Percentiles rank a stretch among this genome's conserved stretches.
These are phyloP conservation scores for Pachycephala philippinensis DNA, from an alignment of 2,113 vertebrate genomes.

Conservation along the genomic window DNA sequence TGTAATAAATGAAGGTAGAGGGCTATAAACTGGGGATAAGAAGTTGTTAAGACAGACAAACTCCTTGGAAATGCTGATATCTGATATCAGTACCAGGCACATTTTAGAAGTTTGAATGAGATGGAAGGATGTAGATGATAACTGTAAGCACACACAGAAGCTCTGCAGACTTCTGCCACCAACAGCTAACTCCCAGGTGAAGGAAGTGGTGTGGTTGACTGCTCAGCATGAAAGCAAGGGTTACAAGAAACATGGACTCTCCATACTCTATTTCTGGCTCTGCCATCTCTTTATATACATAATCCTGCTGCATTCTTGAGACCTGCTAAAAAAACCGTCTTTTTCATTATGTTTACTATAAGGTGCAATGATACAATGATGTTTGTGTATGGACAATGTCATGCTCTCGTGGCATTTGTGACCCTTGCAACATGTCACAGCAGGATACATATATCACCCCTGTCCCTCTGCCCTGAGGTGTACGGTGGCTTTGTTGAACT, in stretches of 20 bases:
- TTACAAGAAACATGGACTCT: not conserved
- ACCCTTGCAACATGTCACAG: not conserved
- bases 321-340: not conserved
- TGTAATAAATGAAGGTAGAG: not conserved
- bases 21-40: not conserved
- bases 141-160: not conserved
- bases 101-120: not conserved
- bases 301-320: not conserved
- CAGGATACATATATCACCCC: fast-evolving
- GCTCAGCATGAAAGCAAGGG: not conserved
- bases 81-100: not conserved
- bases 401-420: not conserved
- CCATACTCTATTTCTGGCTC: not conserved
- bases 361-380: not conserved
- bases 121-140: not conserved
- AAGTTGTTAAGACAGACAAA: not conserved
- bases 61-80: not conserved
- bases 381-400: not conserved
- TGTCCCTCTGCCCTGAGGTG: fast-evolving
- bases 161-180: not conserved
- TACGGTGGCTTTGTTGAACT: not conserved
- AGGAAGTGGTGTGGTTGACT: not conserved
- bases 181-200: not conserved
- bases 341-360: not conserved
- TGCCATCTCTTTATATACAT: not conserved